Evolutionary conservation across 2,113 vertebrate species (phyloP), one percentile per base, ranked within the genome.

Genomic region (Ciconia stormi): DNA sequence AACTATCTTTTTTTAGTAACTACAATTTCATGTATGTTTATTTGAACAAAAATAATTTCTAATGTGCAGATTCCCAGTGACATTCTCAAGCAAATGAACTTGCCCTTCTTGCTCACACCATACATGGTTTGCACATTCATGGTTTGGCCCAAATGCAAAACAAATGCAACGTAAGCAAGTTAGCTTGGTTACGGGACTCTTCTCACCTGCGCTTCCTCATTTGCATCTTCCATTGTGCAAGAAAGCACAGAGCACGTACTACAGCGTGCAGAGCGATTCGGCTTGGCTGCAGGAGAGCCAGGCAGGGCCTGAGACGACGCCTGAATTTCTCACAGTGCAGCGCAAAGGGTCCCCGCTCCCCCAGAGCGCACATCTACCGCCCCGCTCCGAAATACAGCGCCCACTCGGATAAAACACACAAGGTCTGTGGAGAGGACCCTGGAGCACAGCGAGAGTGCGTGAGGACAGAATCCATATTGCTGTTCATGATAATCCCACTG

Each of bases 181-280:
- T 23, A 12, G 4, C 40, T 14, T 2, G 52, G 62, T 29, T 36
- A 32, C 3, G 34, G 74, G 80, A 12, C 79, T 55, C 96, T 87
- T 62, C 92, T 63, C 95, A 66, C 90, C 90, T 38, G 73, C 3
- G 8, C 50, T 44, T 20, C 83, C 76, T 86, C 36, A 66, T 70
- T 12, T 74, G 84, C 93, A 90, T 63, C 92, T 86, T 52, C 79
- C 71, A 30, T 84, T 72, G 95, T 65, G 95, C 94, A 93, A 92
- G 95, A 53, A 53, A 83, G 86, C 89, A 13, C 69, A 44, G 50
- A 42, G 95, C 95, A 22, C 44, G 16, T 69, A 59, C 50, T 16
- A 18, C 47, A 32, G 7, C 2, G 6, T 4, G 71, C 67, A 20
- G 34, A 22, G 79, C 8, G 3, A 5, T 10, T 30, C 7, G 8